Percentiles rank a stretch among this genome's conserved stretches.
These are phyloP conservation scores for Pelagia noctiluca DNA, from an alignment of 30 jellyfish, hydroid and myxozoan genomes.

Conservation along the genomic window DNA sequence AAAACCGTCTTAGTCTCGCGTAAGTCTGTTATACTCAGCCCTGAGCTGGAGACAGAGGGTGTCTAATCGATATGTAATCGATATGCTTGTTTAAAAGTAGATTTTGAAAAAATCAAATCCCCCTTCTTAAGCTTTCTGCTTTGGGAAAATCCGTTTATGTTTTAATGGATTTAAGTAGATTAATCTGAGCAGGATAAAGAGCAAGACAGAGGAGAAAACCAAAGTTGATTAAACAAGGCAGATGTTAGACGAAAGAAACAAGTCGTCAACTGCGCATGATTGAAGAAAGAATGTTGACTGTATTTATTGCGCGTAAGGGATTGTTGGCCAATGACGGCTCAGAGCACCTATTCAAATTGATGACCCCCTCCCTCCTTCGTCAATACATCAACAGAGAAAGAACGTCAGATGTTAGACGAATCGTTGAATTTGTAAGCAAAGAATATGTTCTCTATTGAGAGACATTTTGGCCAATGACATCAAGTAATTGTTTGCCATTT, in stretches of 20 bases:
- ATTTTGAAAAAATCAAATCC: constrained; percentile 30
- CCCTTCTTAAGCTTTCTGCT: not conserved
- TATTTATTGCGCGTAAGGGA: no score
- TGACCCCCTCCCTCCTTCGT: no score
- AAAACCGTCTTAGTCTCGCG: constrained; percentile 38
- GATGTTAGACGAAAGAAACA: constrained; percentile 2
- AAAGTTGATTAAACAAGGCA: not conserved
- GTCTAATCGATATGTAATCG: constrained; percentile 68
- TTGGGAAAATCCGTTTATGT: not conserved
- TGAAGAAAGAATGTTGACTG: no score
- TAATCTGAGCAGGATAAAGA: not conserved
- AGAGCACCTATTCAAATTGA: no score
- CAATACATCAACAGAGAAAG: no score
- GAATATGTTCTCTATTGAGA: no score
- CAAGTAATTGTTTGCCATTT: no score
- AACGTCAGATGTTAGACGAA: no score
- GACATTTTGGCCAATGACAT: no score
- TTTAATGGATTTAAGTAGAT: not conserved
- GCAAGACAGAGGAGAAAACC: not conserved
- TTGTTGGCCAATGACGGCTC: no score
- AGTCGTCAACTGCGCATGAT: no score
- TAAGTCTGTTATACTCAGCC: constrained; percentile 43
- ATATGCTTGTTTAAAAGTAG: constrained; percentile 55
- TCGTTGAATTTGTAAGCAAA: no score
- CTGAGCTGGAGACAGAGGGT: constrained; percentile 70